Base-by-base conservation (phyloP, 2,797 vertebrate species). In the Chrosomus eos region DNA sequence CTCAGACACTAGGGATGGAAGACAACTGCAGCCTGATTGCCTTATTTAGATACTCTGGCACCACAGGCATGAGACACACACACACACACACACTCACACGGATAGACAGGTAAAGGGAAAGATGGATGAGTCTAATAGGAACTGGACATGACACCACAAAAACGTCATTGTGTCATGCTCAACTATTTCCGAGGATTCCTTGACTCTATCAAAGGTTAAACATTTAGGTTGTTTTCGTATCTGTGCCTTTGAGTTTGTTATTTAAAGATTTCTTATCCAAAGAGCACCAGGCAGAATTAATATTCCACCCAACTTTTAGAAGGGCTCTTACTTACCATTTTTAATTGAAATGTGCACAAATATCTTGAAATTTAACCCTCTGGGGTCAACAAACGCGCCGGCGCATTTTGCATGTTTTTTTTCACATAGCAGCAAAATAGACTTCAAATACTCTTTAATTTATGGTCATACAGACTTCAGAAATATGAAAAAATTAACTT, bases 21-120 rank as follows among this genome's bases (percentile, higher is more conserved):
- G 51, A 84, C 77, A 76, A 85, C 79, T 90, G 87, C 88, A 82
- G 88, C 58, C 79, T 87, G 88, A 89, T 89, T 89, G 66, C 87
- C 82, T 77, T 21, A 76, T 88, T 91, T 90, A 89, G 88, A 91
- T 88, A 84, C 89, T 89, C 88, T 90, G 79, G 78, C 81, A 89
- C 87, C 79, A 88, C n/a, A 19, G 71, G 43, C 53, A 45, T 5
- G 1, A 58, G 0, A 76, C 40, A 55, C 8, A 38, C 19, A 68
- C 45, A 40, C 51, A 75, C 28, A 53, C 5, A 75, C 36, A 53
- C 5, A 40, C 53, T 70, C 45, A 43, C 5, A 45, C 6, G n/a
- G 21, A 87, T 21, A 66, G 23, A 82, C 10, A 53, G 45, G n/a
- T 81, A 70, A 55, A 53, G 40, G 7, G 31, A 45, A 16, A 23